Percentiles rank a stretch among this genome's conserved stretches.
These are phyloP conservation scores for Oriolus oriolus DNA, from an alignment of 2,113 vertebrate genomes.

Conservation along the genomic window DNA sequence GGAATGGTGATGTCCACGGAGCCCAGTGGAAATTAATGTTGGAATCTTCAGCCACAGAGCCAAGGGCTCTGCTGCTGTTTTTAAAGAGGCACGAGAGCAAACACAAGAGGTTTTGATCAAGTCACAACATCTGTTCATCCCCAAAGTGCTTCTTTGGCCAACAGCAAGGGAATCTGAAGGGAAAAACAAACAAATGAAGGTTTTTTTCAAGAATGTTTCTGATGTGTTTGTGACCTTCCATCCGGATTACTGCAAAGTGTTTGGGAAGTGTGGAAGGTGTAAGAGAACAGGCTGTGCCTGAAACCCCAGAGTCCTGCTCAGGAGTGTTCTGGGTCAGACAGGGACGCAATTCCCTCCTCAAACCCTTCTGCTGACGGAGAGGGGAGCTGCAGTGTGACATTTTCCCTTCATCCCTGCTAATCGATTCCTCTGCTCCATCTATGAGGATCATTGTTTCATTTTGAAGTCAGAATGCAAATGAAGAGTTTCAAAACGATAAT, in stretches of 20 bases:
- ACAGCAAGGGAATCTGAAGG: not conserved
- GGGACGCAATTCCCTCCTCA: not conserved
- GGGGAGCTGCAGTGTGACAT: fast-evolving
- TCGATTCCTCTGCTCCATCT: not conserved
- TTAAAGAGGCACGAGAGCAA: not conserved
- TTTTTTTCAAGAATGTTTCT: not conserved
- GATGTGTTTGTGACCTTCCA: not conserved
- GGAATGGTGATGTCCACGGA: not conserved
- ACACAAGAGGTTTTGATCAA: not conserved
- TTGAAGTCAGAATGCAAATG: not conserved
- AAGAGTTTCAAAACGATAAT: not conserved
- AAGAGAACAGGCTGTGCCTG: not conserved
- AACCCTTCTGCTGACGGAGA: not conserved
- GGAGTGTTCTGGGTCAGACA: not conserved
- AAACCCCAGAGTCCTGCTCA: not conserved
- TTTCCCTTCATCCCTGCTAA: not conserved
- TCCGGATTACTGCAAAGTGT: not conserved
- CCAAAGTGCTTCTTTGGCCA: not conserved
- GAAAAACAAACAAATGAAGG: fast-evolving
- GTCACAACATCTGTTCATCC: not conserved
- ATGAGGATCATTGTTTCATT: not conserved
- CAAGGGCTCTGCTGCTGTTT: not conserved
- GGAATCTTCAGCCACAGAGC: not conserved
- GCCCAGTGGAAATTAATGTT: not conserved
- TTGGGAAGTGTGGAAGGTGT: not conserved